phyloP scores from a whole-genome alignment of 1,140 invertebrate genomes.

The Choristoneura fumiferana region DNA sequence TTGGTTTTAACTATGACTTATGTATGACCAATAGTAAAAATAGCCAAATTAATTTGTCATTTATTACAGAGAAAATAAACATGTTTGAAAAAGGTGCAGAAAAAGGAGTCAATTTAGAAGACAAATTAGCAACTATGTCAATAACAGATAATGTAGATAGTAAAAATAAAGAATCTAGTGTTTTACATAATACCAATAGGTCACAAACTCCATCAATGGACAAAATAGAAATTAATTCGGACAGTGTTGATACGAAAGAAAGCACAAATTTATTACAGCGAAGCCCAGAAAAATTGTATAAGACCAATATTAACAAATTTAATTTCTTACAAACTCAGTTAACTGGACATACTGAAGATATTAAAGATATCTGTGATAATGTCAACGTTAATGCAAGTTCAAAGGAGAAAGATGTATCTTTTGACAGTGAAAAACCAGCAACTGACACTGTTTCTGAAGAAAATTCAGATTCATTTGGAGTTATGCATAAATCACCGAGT shows the following conservation, averaged over 20 bases:
- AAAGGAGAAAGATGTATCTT: conserved; percentile 36
- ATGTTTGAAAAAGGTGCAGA: conserved; percentile 71
- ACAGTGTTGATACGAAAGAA: conserved; percentile 25
- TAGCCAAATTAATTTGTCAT: conserved; percentile 22
- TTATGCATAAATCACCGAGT: conserved; percentile 26
- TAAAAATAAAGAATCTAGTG: conserved; percentile 33
- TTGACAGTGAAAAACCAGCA: conserved; percentile 3
- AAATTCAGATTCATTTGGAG: not conserved
- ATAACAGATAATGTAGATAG: conserved; percentile 55
- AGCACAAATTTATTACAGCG: conserved; percentile 26
- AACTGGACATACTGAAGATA: conserved; percentile 35
- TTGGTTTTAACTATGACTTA: too few species aligned
- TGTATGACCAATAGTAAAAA: too few species aligned
- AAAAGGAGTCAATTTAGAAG: conserved; percentile 53
- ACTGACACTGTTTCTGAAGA: conserved; percentile 13
- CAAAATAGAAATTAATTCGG: conserved; percentile 19
- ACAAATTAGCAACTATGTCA: conserved; percentile 57
- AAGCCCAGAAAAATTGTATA: conserved; percentile 58
- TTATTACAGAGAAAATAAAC: conserved; percentile 72
- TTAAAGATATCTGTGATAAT: conserved; percentile 29
- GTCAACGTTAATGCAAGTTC: conserved; percentile 23
- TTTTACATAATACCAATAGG: conserved; percentile 27
- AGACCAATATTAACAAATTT: conserved; percentile 63
- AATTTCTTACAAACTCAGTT: conserved; percentile 73
- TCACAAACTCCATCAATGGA: conserved; percentile 26